These are phyloP conservation scores for Agonopterix alstromeriana DNA, from an alignment of 2,888 invertebrate species.

Conservation along the genomic window DNA sequence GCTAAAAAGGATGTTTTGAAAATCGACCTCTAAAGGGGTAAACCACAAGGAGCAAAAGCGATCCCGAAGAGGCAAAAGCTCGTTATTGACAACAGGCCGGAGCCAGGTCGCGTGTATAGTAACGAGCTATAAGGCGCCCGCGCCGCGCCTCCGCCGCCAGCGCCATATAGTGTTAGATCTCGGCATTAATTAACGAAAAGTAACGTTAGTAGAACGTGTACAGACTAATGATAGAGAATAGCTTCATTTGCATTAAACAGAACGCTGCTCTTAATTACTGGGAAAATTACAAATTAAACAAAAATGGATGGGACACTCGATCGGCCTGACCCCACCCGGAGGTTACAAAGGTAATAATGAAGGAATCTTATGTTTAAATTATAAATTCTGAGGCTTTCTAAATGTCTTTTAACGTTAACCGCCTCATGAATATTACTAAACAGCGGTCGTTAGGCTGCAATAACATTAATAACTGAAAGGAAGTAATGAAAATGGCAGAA, in stretches of 20 bases:
- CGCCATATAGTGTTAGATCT: constrained; percentile 43
- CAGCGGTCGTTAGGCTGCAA: not conserved
- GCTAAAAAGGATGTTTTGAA: no score
- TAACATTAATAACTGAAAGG: not conserved
- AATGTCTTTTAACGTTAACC: constrained; percentile 18
- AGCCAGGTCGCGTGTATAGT: constrained; percentile 38
- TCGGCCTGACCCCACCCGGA: constrained; percentile 16
- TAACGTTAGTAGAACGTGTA: constrained; percentile 66
- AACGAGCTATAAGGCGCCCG: constrained; percentile 33
- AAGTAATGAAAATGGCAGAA: constrained; percentile 1
- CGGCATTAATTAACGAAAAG: constrained; percentile 70
- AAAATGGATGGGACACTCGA: constrained; percentile 45
- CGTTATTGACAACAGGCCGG: no score
- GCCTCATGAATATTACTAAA: constrained; percentile 11
- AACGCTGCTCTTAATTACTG: constrained; percentile 67
- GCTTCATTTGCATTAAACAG: constrained; percentile 74
- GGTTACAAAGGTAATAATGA: constrained; percentile 30
- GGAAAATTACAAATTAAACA: constrained; percentile 71
- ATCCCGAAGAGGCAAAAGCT: no score
- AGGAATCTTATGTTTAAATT: constrained; percentile 31
- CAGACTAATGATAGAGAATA: constrained; percentile 70
- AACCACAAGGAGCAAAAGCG: no score
- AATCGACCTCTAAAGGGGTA: no score
- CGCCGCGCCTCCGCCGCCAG: no score
- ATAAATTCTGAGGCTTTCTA: constrained; percentile 20